Conservation (phyloP, 2,888 invertebrate species). For the Ophraella communa region DNA sequence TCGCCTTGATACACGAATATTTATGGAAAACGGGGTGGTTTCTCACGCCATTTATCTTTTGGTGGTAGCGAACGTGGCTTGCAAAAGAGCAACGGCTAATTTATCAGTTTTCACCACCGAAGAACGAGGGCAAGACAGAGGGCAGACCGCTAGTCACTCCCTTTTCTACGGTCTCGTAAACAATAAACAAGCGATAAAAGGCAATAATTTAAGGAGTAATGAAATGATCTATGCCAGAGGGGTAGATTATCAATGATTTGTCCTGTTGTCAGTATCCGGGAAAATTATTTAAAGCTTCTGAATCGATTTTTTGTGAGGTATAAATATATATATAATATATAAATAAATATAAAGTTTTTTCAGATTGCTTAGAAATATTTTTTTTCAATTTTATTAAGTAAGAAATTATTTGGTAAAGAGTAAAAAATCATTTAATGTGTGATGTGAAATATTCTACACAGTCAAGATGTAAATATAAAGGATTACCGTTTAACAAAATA, state of each 20-base stretch:
- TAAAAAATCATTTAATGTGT: too few relatives aligned
- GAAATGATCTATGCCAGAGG: slow-evolving; percentile 1
- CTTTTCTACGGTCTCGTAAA: not conserved
- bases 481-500: too few relatives aligned
- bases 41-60: slow-evolving; percentile 43
- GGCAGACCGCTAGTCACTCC: slow-evolving; percentile 26
- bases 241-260: not conserved
- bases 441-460: too few relatives aligned
- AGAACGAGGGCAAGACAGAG: not conserved
- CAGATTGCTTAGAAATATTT: too few relatives aligned
- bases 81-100: slow-evolving; percentile 37
- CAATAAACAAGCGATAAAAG: slow-evolving; percentile 16
- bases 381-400: too few relatives aligned
- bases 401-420: too few relatives aligned
- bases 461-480: too few relatives aligned
- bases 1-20: slow-evolving; percentile 36
- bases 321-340: too few relatives aligned
- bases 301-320: not conserved
- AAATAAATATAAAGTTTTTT: too few relatives aligned
- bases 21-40: slow-evolving; percentile 46
- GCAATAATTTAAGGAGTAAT: slow-evolving; percentile 13
- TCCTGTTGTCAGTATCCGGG: not conserved
- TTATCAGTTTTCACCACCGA: slow-evolving; percentile 37
- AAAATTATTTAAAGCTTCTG: not conserved
- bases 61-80: slow-evolving; percentile 34